Percentiles rank a stretch among this genome's conserved stretches.
Evolutionary conservation across 2,888 invertebrate genomes (phyloP).

Genomic region (Gibbula magus): DNA sequence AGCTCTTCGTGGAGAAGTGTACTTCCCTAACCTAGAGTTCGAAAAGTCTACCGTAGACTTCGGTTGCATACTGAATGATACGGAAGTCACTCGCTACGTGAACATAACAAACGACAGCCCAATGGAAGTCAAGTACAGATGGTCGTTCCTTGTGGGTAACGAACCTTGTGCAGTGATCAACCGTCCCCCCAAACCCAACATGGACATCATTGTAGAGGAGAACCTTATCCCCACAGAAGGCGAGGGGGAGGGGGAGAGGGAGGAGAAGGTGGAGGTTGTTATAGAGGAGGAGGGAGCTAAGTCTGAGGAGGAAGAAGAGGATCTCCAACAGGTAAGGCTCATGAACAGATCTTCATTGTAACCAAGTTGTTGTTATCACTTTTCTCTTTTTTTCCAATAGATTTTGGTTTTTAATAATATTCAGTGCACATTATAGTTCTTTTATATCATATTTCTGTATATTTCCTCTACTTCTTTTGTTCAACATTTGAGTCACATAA

Average conservation of each 20-base stretch:
- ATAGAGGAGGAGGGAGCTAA: constrained; percentile 42
- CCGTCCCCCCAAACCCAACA: constrained; percentile 39
- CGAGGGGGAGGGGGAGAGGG: constrained; percentile 32
- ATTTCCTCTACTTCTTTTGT: no score
- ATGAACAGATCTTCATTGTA: neutral
- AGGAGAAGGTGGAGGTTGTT: constrained; percentile 43
- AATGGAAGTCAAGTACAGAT: constrained; percentile 77
- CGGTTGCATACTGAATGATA: constrained; percentile 79
- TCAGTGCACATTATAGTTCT: neutral
- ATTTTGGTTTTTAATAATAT: no score
- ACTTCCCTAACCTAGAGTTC: constrained; percentile 82
- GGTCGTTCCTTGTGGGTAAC: constrained; percentile 73
- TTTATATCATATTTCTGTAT: neutral
- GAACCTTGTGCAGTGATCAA: constrained; percentile 61
- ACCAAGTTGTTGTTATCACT: neutral
- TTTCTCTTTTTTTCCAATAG: neutral
- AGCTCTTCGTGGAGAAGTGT: constrained; percentile 80
- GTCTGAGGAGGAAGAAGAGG: constrained; percentile 47
- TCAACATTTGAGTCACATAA: no score
- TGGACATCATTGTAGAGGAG: constrained; percentile 43
- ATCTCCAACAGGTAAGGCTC: constrained; percentile 46
- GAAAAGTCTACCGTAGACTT: constrained; percentile 80
- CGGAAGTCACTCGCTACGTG: constrained; percentile 76
- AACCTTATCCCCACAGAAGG: constrained; percentile 32
- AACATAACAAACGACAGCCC: constrained; percentile 78